These are phyloP conservation scores for Stomatorhinus ivindoensis DNA, from an alignment of 2,113 vertebrate species.

Conservation along the genomic window DNA sequence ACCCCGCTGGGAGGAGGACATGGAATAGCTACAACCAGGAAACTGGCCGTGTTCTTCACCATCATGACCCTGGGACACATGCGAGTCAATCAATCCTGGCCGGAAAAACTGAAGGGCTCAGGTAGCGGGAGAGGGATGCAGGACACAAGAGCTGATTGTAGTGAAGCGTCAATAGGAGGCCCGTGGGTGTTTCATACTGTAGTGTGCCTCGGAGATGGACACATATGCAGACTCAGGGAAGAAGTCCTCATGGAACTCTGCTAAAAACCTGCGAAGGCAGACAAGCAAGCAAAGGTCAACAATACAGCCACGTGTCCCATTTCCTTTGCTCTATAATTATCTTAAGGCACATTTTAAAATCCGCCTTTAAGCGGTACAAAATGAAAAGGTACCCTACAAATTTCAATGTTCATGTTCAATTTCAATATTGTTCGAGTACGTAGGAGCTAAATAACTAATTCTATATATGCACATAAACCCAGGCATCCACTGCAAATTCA, in stretches of 20 bases:
- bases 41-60: not conserved
- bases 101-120: not conserved
- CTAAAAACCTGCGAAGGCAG: conserved; percentile 74
- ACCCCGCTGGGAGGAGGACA: not conserved
- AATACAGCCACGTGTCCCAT: not conserved
- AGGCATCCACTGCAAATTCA: not conserved
- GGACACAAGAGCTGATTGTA: not conserved
- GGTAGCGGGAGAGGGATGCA: not conserved
- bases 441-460: not conserved
- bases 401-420: not conserved
- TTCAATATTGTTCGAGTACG: not conserved
- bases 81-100: not conserved
- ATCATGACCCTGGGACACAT: not conserved
- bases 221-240: conserved; percentile 94
- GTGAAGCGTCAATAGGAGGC: conserved; percentile 68
- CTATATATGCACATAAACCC: not conserved
- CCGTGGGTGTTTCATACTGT: conserved; percentile 89
- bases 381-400: not conserved
- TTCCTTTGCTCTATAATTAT: not conserved
- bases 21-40: not conserved
- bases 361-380: not conserved
- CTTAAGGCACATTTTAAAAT: not conserved
- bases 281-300: not conserved
- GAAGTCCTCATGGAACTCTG: conserved; percentile 95
- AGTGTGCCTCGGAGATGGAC: conserved; percentile 88